Conservation (phyloP, 1,140 invertebrate genomes). For the Drosophila arawakana region DNA sequence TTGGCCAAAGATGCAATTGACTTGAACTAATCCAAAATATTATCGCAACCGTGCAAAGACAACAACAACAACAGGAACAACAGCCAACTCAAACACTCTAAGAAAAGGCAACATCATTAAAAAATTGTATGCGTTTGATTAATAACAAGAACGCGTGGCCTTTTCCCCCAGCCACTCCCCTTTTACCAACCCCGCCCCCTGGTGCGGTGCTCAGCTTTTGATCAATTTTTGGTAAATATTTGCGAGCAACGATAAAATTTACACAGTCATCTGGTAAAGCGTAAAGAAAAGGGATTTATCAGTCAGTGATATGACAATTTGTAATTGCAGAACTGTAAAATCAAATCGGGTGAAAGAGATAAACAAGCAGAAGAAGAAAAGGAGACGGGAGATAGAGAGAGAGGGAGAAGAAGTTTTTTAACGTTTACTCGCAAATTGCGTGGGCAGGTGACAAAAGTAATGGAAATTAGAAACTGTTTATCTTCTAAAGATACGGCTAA, state of each 20-base stretch:
- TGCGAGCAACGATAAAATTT: constrained; percentile 58
- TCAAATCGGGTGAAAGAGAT: constrained; percentile 7
- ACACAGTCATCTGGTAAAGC: constrained; percentile 46
- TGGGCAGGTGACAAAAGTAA: constrained; percentile 54
- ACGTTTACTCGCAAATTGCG: constrained; percentile 69
- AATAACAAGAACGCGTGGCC: constrained; percentile 67
- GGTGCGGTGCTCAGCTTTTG: constrained; percentile 60
- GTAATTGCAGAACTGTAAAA: constrained; percentile 43
- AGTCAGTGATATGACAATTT: constrained; percentile 57
- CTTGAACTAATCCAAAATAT: constrained; percentile 83
- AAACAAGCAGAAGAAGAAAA: neutral
- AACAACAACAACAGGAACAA: constrained; percentile 41
- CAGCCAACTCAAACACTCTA: constrained; percentile 29
- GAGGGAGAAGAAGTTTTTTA: constrained; percentile 25
- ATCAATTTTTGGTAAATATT: constrained; percentile 73
- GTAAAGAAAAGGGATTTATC: constrained; percentile 49
- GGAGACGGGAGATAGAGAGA: neutral
- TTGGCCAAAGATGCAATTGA: constrained; percentile 73
- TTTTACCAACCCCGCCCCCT: neutral
- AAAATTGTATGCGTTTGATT: constrained; percentile 75
- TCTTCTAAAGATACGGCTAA: constrained; percentile 43
- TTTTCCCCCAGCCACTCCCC: neutral
- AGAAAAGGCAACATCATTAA: constrained; percentile 77
- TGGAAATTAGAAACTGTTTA: constrained; percentile 29
- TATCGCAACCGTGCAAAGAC: constrained; percentile 70